phyloP scores from a whole-genome alignment of 2,113 vertebrate genomes.

The Dicaeum eximium region DNA sequence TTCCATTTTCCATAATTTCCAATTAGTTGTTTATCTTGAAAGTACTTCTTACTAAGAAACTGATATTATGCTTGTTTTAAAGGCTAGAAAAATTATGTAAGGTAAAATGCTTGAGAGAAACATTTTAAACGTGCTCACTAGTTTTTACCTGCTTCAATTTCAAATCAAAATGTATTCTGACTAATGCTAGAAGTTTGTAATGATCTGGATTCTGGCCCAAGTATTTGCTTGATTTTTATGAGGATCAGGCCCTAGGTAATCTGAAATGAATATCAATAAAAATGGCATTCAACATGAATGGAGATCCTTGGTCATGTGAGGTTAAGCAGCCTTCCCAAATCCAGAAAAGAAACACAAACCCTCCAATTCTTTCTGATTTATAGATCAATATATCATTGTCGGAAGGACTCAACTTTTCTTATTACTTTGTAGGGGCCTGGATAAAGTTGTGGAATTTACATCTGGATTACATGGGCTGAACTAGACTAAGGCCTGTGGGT shows the following conservation, averaged over 20 bases:
- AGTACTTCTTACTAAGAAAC: not conserved
- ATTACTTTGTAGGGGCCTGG: not conserved
- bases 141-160: not conserved
- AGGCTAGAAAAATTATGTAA: not conserved
- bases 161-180: not conserved
- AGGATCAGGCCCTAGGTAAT: not conserved
- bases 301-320: not conserved
- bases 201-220: not conserved
- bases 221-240: not conserved
- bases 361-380: not conserved
- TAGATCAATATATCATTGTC: not conserved
- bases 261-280: not conserved
- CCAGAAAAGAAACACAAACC: not conserved
- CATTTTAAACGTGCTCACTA: not conserved
- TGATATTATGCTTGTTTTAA: not conserved
- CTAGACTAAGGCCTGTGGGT: not conserved
- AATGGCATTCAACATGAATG: not conserved
- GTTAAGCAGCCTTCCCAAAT: not conserved
- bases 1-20: not conserved
- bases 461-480: not conserved
- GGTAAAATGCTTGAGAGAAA: not conserved
- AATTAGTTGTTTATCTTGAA: not conserved
- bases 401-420: not conserved
- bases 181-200: not conserved
- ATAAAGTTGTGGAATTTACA: not conserved